Conservation (phyloP, 2,888 invertebrate genomes). For the Harmothoe impar region DNA sequence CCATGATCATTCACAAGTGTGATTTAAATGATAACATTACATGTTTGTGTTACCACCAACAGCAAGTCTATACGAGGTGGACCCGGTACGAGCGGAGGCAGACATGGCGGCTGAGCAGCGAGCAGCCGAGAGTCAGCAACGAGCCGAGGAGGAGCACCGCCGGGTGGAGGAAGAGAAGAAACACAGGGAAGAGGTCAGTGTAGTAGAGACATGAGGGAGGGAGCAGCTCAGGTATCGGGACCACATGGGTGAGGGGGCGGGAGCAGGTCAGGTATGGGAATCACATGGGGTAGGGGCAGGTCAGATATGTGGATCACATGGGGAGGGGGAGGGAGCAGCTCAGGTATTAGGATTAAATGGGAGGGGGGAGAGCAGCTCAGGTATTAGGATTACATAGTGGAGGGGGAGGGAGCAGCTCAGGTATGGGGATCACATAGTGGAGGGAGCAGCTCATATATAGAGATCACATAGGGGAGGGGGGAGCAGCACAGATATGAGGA, state of each 20-base stretch:
- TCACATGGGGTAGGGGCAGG: neutral
- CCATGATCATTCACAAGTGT: no score
- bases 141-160: constrained; percentile 67
- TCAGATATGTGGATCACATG: neutral
- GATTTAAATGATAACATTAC: no score
- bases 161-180: constrained; percentile 70
- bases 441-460: no score
- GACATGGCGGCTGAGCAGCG: constrained; percentile 69
- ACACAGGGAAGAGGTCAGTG: constrained; percentile 72
- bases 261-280: constrained; percentile 72
- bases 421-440: neutral
- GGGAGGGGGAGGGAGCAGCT: no score
- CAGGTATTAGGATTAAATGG: neutral
- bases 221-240: neutral
- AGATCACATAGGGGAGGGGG: no score
- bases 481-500: neutral
- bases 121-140: constrained; percentile 68
- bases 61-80: constrained; percentile 74
- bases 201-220: neutral
- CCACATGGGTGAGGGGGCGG: no score
- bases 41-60: neutral
- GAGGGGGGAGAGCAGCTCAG: no score
- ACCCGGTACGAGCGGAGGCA: constrained; percentile 73
- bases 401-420: neutral
- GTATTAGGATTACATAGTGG: neutral